Evolutionary conservation across 1,140 invertebrate species (phyloP).

Genomic region (Patella vulgata): DNA sequence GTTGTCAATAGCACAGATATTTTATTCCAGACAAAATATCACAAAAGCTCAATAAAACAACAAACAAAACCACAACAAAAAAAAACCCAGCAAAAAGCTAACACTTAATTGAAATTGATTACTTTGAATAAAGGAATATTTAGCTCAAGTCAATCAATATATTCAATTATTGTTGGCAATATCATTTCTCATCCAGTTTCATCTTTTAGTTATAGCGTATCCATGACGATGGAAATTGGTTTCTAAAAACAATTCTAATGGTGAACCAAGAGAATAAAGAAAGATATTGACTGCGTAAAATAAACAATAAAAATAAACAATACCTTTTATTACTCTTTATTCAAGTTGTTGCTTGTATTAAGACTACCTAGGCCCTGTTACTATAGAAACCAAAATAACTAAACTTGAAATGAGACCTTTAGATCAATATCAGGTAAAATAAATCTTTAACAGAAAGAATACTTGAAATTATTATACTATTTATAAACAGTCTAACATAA

Average conservation of each 20-base stretch:
- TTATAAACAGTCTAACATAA: conserved; percentile 8
- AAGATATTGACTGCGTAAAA: no score
- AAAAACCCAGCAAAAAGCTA: no score
- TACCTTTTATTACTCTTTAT: conserved; percentile 9
- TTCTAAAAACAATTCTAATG: conserved; percentile 4
- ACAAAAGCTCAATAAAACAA: no score
- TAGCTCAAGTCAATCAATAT: no score
- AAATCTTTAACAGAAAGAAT: conserved; percentile 48
- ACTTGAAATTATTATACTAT: conserved; percentile 18
- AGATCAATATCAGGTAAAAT: conserved; percentile 48
- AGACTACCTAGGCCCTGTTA: conserved; percentile 38
- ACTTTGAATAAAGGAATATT: no score
- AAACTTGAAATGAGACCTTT: conserved; percentile 18
- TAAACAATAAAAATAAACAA: conserved; percentile 22
- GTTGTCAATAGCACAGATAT: no score
- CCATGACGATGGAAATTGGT: background rate
- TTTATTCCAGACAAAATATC: no score
- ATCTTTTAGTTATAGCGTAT: no score
- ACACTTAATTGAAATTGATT: no score
- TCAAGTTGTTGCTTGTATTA: conserved; percentile 36
- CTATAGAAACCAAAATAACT: conserved; percentile 46
- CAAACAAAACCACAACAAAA: no score
- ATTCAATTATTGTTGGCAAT: no score
- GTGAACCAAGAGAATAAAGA: conserved; percentile 1
- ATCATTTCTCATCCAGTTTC: no score